Evolutionary conservation across 2,113 vertebrate genomes (phyloP), one percentile per base, ranked within the genome.

Genomic region (Rhabdornis inornatus): DNA sequence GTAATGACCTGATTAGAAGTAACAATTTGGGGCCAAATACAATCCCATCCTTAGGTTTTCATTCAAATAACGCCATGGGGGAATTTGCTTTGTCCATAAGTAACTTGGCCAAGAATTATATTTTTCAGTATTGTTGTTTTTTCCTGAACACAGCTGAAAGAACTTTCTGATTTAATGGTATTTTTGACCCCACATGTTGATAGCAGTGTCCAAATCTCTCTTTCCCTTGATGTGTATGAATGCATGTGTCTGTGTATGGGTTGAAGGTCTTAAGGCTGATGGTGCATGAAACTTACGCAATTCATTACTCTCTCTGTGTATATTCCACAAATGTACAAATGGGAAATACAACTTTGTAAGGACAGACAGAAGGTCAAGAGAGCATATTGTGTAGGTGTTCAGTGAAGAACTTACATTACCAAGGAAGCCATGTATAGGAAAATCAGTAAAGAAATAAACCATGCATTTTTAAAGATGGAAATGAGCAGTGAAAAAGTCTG

Each of bases 161-260:
- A 96, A 96, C 95, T 96, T 95, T 78, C 92, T 80, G 88, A 93
- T 95, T 83, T 89, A 97, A 95, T 65, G 81, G 90, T 95, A 96
- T 61, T 53, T 96, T 92, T 97, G 95, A 93, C 92, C 97, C 95
- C 97, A 93, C 96, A 96, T 93, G 97, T 94, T 72, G 78, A 97
- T 83, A 97, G 96, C 93, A 94, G 96, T 17, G 88, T 98, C 98
- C 97, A 98, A 97, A 95, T 94, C 95, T 92, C 92, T 96, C 94
- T 94, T 86, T 97, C 92, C 88, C 94, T 94, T 97, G 93, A 97
- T 97, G 87, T 65, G 89, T 45, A 71, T 60, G 85, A 79, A 88
- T 83, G 61, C 6, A 4, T 88, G 59, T 85, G 66, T 39, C 81
- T 88, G 8, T 68, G 81, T 81, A 93, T 86, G 95, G 95, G 95